Conservation (phyloP, 2,113 vertebrate genomes). For the Crotalus tigris region DNA sequence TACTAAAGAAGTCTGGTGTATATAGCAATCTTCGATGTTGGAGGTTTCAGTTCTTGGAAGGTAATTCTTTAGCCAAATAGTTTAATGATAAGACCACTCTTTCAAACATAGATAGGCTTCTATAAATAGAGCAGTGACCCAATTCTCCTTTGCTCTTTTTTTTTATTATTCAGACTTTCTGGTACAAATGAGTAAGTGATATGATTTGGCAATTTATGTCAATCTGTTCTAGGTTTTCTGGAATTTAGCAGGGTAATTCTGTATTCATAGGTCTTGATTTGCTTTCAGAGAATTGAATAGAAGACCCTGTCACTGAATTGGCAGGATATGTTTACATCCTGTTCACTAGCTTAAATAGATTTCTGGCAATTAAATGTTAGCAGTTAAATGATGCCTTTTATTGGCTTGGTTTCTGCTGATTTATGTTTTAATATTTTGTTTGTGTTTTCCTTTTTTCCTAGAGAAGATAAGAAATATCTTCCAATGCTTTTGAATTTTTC, state of each 20-base stretch:
- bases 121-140: background rate
- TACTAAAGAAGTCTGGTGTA: no score
- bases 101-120: background rate
- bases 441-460: background rate
- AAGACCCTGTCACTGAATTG: background rate
- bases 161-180: background rate
- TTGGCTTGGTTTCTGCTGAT: background rate
- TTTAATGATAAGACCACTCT: background rate
- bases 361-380: background rate
- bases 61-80: fast-evolving
- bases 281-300: background rate
- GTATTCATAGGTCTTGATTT: background rate
- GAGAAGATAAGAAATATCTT: background rate
- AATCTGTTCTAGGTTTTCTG: background rate
- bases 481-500: background rate
- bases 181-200: fast-evolving
- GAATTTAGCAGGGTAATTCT: background rate
- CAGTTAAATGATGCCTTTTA: background rate
- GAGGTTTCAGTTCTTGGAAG: fast-evolving
- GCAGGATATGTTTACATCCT: background rate
- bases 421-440: background rate
- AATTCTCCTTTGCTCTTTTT: slow-evolving; percentile 6
- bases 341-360: background rate
- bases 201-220: background rate
- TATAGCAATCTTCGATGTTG: no score